These are phyloP conservation scores for Piscicola geometra DNA, from an alignment of 2,888 invertebrate genomes.

Conservation along the genomic window DNA sequence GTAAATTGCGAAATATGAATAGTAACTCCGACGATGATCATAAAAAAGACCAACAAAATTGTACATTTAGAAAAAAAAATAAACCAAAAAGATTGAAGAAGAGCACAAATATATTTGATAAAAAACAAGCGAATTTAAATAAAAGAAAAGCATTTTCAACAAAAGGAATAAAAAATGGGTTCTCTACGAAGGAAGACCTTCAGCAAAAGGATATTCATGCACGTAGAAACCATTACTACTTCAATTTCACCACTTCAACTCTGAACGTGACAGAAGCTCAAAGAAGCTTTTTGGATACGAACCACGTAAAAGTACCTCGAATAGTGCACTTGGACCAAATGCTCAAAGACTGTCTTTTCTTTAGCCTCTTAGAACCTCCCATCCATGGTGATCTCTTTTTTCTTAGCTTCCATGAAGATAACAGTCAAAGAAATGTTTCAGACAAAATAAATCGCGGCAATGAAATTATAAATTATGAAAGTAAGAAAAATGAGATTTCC, in stretches of 20 bases:
- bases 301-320: neutral
- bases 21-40: too few species aligned
- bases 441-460: neutral
- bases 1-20: too few species aligned
- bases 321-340: neutral
- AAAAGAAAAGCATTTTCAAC: too few species aligned
- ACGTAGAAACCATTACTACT: neutral
- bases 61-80: too few species aligned
- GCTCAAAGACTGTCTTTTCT: conserved; percentile 1
- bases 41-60: too few species aligned
- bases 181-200: too few species aligned
- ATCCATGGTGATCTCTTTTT: neutral
- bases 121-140: neutral
- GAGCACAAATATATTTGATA: too few species aligned
- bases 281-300: neutral
- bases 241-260: neutral
- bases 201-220: too few species aligned
- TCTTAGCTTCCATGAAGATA: neutral
- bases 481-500: neutral
- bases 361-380: neutral
- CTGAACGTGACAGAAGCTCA: neutral
- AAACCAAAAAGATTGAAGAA: too few species aligned
- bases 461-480: neutral
- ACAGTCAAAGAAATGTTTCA: neutral
- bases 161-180: too few species aligned